Base-by-base conservation (phyloP, 2,888 invertebrate genomes). In the Dynastes grantii region DNA sequence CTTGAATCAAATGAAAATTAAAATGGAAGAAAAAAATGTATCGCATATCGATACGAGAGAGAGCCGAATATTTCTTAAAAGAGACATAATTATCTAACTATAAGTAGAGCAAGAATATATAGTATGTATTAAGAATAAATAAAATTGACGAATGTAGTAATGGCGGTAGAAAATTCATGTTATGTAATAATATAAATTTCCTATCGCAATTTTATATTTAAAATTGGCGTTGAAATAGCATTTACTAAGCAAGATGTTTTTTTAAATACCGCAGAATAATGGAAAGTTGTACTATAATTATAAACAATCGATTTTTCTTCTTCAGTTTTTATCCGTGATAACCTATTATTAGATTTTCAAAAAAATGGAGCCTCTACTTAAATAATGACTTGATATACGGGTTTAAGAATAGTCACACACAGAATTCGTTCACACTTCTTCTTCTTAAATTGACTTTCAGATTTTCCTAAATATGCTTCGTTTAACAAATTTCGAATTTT, bases 51-150 rank as follows among this genome's bases (percentile, higher is more conserved):
- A 13, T 51, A 11, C 6, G 1, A 49, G 22, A 73, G 73, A 73
- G 73, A 75, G 73, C 61, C 73, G 45, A 61, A 45, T 61, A 45
- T 37, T 45, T 61, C 61, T 71, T 32, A 29, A 71, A 5, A 49
- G 13, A 49, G 27, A 71, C 53, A 2, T 11, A 55, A 37, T 55
- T 32, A 55, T 53, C 32, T 55, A 61, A 49, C 61, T 40, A 45
- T 22, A 61, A 40, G 29, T 29, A 73, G 55, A 58, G 40, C n/a
- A 73, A 73, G 27, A 45, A 16, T 73, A 32, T 61, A 45, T 22
- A 63, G 51, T 27, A 68, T 51, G 51, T 13, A 51, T 51, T 68
- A 68, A 40, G 11, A 51, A 68, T 29, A 53, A 68, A 68, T 68
- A 68, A 68, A 49, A 68, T 51, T 68, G 51, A 68, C 2, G 22